Conservation (phyloP, 2,888 invertebrate genomes). For the Phortica magna region DNA sequence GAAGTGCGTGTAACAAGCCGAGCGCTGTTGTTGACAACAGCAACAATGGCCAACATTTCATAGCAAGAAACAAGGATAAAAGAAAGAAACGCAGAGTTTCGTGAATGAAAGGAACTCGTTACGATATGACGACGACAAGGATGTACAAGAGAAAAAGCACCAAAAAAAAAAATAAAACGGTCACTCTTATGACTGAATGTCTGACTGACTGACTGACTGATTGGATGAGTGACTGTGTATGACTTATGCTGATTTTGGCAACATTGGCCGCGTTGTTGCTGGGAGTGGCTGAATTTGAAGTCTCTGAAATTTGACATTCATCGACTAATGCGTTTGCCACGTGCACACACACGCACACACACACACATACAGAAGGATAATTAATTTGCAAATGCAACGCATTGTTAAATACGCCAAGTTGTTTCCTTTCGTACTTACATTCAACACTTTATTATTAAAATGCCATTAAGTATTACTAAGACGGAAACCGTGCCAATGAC, state of each 20-base stretch:
- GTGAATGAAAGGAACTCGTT: slow-evolving; percentile 16
- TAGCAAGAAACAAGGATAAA: not conserved
- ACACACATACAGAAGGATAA: not conserved
- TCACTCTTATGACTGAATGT: not conserved
- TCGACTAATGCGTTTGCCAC: slow-evolving; percentile 3
- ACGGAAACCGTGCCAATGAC: not conserved
- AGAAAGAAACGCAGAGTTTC: not conserved
- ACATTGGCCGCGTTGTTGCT: not conserved
- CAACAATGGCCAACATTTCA: not conserved
- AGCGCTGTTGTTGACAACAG: slow-evolving; percentile 7
- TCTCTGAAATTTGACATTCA: not conserved
- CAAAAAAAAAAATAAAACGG: not conserved
- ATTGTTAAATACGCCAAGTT: not conserved
- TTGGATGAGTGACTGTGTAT: not conserved
- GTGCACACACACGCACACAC: not conserved
- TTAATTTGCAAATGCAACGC: slow-evolving; percentile 10
- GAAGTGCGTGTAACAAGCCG: not conserved
- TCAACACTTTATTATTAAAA: slow-evolving; percentile 17
- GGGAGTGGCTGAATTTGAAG: not conserved
- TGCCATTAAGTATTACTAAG: not conserved
- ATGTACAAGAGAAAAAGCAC: not conserved
- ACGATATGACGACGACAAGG: not conserved
- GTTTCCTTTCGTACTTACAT: not conserved
- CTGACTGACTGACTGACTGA: not conserved
- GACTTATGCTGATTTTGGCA: slow-evolving; percentile 15